These are phyloP conservation scores for Ferrisia virgata DNA, from an alignment of 2,888 invertebrate species.

Conservation along the genomic window DNA sequence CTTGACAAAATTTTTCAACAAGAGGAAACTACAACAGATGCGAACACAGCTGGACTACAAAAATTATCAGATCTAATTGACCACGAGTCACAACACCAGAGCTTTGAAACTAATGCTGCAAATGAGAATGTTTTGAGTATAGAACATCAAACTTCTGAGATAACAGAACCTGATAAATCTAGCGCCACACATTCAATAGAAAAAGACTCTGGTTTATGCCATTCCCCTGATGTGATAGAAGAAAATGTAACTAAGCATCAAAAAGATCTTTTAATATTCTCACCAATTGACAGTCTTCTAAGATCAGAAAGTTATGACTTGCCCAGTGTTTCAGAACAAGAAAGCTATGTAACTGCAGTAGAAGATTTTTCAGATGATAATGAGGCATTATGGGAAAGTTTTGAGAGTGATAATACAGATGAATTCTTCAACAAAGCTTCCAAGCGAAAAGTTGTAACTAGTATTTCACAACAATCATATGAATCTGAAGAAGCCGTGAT, in stretches of 20 bases:
- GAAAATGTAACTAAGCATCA: neutral
- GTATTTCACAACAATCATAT: neutral
- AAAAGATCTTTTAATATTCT: neutral
- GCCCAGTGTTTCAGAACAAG: conserved; percentile 28
- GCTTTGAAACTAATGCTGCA: neutral
- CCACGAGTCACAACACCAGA: neutral
- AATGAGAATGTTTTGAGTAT: neutral
- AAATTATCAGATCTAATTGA: neutral
- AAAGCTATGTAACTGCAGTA: conserved; percentile 37
- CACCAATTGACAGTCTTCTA: neutral
- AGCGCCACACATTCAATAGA: neutral
- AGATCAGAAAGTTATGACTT: conserved; percentile 13
- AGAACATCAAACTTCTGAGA: neutral
- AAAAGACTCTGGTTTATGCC: neutral
- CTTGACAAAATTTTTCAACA: too few species aligned
- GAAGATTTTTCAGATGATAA: conserved; percentile 31
- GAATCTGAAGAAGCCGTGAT: neutral
- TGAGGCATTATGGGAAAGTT: neutral
- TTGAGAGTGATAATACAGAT: neutral
- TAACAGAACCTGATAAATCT: neutral
- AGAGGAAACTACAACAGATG: too few species aligned
- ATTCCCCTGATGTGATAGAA: neutral
- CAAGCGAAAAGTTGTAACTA: neutral
- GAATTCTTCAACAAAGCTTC: neutral
- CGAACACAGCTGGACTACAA: neutral